A percentile compares a stretch with the other conserved stretches of the same genome.
Conservation (phyloP, 2,888 invertebrate genomes). For the Volucella bombylans region DNA sequence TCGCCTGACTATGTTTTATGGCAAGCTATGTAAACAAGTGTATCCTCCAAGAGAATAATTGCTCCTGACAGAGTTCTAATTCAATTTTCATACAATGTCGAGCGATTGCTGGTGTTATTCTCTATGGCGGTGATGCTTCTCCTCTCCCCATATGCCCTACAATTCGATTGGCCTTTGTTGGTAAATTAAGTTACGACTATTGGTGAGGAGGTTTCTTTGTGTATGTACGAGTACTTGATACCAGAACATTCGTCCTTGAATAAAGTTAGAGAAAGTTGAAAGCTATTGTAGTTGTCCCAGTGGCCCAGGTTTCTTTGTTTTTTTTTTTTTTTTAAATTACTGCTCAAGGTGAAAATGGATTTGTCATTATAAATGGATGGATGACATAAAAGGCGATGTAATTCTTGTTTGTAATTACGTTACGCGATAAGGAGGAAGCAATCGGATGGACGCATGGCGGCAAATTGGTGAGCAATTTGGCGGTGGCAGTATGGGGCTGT, state of each 20-base stretch:
- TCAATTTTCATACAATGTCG: conserved; percentile 38
- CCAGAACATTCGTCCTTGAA: background rate
- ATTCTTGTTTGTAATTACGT: conserved; percentile 44
- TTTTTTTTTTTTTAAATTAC: conserved; percentile 7
- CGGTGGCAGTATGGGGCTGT: no score
- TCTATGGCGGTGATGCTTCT: background rate
- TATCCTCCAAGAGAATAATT: conserved; percentile 34
- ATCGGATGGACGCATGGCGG: conserved; percentile 4
- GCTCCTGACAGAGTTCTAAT: conserved; percentile 38
- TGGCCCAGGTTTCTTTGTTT: background rate
- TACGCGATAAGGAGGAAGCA: conserved; percentile 23
- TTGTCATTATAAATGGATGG: conserved; percentile 47
- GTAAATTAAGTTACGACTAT: conserved; percentile 22
- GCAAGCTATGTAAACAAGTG: conserved; percentile 32
- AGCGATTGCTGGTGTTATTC: background rate
- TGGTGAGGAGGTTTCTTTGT: conserved; percentile 7
- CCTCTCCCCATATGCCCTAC: background rate
- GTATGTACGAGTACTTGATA: background rate
- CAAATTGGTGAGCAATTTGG: background rate
- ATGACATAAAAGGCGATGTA: conserved; percentile 41
- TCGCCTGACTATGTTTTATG: no score
- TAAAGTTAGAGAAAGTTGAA: background rate
- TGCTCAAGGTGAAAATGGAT: conserved; percentile 37
- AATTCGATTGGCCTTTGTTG: conserved; percentile 24
- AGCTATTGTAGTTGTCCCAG: background rate